Conservation (phyloP, 2,113 vertebrate species). For the Apteryx owenii region DNA sequence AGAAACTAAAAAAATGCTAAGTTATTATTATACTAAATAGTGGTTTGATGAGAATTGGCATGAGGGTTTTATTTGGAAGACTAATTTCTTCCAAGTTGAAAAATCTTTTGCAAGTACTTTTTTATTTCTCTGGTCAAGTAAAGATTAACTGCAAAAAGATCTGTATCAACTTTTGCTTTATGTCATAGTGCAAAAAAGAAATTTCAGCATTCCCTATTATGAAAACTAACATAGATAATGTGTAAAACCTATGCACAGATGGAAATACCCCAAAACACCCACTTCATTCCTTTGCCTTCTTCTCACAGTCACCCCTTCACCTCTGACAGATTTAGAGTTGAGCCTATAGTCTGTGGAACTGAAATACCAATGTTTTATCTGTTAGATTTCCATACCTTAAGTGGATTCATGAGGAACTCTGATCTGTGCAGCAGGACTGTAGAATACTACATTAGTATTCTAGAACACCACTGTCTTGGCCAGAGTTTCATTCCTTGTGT, state of each 20-base stretch:
- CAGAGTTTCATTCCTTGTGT: background rate
- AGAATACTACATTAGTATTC: background rate
- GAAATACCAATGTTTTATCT: background rate
- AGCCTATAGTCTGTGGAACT: background rate
- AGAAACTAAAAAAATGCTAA: background rate
- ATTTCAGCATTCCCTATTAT: background rate
- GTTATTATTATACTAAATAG: background rate
- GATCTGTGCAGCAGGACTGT: background rate
- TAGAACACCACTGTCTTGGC: background rate
- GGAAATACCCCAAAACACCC: background rate
- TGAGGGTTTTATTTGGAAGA: background rate
- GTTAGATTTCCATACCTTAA: background rate
- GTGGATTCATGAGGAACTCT: background rate
- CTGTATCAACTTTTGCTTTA: background rate
- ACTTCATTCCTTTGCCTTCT: background rate
- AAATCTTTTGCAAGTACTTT: background rate
- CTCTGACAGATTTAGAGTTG: background rate
- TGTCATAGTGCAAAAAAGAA: background rate
- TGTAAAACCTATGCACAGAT: background rate
- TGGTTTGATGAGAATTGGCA: background rate
- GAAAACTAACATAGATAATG: background rate
- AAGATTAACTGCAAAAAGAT: background rate
- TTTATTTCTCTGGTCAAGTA: background rate
- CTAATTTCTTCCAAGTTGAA: background rate
- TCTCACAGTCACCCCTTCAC: background rate